A percentile compares a stretch with the other conserved stretches of the same genome.
phyloP scores from a whole-genome alignment of 2,888 invertebrate genomes.

The Chymomyza procnemis region DNA sequence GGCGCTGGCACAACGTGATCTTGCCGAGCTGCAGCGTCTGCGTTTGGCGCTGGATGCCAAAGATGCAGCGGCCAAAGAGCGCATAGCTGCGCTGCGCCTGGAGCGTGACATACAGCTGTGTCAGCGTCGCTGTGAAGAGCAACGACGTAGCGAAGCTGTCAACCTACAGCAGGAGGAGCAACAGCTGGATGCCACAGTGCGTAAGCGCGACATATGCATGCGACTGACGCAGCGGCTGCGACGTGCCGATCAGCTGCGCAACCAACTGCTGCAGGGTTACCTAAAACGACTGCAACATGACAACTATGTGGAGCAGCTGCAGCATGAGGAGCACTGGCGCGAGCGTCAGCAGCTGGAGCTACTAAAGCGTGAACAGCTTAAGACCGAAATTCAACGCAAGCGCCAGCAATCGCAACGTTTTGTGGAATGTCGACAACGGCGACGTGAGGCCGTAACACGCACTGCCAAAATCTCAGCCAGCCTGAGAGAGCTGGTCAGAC shows the following conservation, averaged over 20 bases:
- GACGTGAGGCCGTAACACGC: slow-evolving; percentile 70
- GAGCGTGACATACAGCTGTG: slow-evolving; percentile 71
- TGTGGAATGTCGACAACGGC: slow-evolving; percentile 67
- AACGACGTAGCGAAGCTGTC: slow-evolving; percentile 74
- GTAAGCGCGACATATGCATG: slow-evolving; percentile 74
- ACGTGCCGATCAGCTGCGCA: slow-evolving; percentile 74
- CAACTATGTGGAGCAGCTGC: slow-evolving; percentile 75
- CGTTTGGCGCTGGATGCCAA: slow-evolving; percentile 71
- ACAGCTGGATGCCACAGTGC: slow-evolving; percentile 72
- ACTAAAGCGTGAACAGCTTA: slow-evolving; percentile 68
- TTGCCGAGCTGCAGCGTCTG: slow-evolving; percentile 71
- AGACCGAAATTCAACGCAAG: slow-evolving; percentile 73
- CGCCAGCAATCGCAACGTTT: slow-evolving; percentile 73
- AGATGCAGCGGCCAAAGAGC: slow-evolving; percentile 70
- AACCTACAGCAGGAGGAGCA: slow-evolving; percentile 74
- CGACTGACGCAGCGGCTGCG: slow-evolving; percentile 72
- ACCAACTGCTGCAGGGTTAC: slow-evolving; percentile 71
- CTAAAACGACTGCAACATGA: slow-evolving; percentile 74
- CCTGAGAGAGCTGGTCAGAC: slow-evolving; percentile 76
- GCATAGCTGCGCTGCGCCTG: slow-evolving; percentile 69
- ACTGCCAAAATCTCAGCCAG: slow-evolving; percentile 77
- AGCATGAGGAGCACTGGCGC: slow-evolving; percentile 77
- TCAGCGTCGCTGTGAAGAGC: slow-evolving; percentile 74
- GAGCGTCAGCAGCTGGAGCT: slow-evolving; percentile 71
- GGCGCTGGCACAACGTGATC: slow-evolving; percentile 73